Evolutionary conservation across 2,113 vertebrate species (phyloP), one percentile per base, ranked within the genome.

Genomic region (Leucopternis melanops): DNA sequence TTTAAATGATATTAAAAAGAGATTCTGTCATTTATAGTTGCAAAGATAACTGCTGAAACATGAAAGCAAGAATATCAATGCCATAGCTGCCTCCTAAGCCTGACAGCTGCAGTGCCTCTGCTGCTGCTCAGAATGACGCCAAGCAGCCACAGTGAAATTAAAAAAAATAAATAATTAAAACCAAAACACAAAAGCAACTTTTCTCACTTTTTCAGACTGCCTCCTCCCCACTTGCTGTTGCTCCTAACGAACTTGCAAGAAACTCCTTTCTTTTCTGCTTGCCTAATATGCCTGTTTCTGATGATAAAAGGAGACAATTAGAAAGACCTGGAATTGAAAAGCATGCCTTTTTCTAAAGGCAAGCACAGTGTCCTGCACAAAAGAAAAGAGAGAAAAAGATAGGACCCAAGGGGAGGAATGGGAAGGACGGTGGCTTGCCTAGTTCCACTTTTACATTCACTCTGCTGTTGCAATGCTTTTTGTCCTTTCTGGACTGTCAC

Each of bases 1-100:
- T 95, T 92, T 66, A 97, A 94, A 95, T 73, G 4, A 55, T 93
- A 91, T 82, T 83, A 87, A 93, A 91, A 86, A 85, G 57, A 90
- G 40, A 8, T 86, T 88, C 69, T 97, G 92, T 91, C 87, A 96
- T 92, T 88, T 95, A 65, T 15, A 73, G 89, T 83, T 88, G 93
- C 84, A 83, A 94, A 96, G 91, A 91, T 83, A 95, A 95, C 89
- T 91, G 59, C 84, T 62, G 70, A 90, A 95, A 96, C 81, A 91
- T 55, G 86, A 95, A 95, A 95, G 91, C 45, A 72, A 62, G 86
- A 77, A 75, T 77, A 91, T 52, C 93, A 95, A 21, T 52, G 91
- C 81, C 70, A 49, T 62, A 79, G 71, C 66, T 91, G 74, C 71
- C 67, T 92, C 81, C 89, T 66, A 61, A 94, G 62, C 86, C 86